These are phyloP conservation scores for Porites lobata DNA, from an alignment of 92 coral and sea anemone species.

Conservation along the genomic window DNA sequence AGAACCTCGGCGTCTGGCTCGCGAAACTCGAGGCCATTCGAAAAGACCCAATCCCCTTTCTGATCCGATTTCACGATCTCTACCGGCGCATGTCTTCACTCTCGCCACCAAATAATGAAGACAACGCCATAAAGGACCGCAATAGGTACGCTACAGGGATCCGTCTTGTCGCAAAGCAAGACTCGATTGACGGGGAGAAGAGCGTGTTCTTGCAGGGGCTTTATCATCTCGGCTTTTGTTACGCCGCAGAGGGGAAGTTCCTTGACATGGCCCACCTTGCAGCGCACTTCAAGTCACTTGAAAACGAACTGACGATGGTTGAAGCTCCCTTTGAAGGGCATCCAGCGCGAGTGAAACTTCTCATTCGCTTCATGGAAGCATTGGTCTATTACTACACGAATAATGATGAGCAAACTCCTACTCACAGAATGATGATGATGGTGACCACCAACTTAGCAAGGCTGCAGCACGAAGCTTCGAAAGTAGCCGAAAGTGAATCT, in stretches of 20 bases:
- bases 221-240: constrained; percentile 21
- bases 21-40: constrained; percentile 23
- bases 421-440: constrained; percentile 39
- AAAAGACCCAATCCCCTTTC: neutral
- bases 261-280: constrained; percentile 23
- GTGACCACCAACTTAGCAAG: constrained; percentile 26
- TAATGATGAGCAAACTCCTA: neutral
- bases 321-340: constrained; percentile 24
- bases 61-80: constrained; percentile 37
- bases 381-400: constrained; percentile 27
- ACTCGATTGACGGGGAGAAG: neutral
- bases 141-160: constrained; percentile 29
- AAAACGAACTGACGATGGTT: constrained; percentile 24
- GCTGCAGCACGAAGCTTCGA: constrained; percentile 30
- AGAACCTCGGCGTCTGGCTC: neutral
- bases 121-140: constrained; percentile 14
- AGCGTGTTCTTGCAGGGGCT: constrained; percentile 11
- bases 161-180: constrained; percentile 11
- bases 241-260: constrained; percentile 47
- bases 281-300: constrained; percentile 23
- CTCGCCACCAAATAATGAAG: neutral
- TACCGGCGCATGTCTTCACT: constrained; percentile 2
- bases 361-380: constrained; percentile 44
- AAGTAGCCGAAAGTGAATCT: constrained; percentile 11
- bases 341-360: constrained; percentile 15